Conservation (phyloP, 2,888 invertebrate species). For the Pammene fasciana region DNA sequence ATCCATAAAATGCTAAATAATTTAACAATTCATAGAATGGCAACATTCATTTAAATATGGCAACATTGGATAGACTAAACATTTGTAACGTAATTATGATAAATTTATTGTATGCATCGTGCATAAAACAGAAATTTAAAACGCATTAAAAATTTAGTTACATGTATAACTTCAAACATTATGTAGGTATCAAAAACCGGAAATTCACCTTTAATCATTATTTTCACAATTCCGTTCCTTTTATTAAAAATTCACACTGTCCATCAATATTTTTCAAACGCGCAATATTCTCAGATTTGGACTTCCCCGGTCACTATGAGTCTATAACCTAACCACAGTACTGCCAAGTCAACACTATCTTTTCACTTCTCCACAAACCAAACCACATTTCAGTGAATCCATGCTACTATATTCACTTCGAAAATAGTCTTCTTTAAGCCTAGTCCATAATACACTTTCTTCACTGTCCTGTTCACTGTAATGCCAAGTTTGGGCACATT, state of each 20-base stretch:
- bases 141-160: slow-evolving; percentile 27
- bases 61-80: slow-evolving; percentile 23
- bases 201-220: slow-evolving; percentile 7
- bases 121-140: slow-evolving; percentile 18
- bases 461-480: neutral
- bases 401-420: neutral
- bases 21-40: slow-evolving; percentile 37
- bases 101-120: slow-evolving; percentile 9
- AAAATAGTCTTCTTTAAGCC: neutral
- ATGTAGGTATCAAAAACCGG: slow-evolving; percentile 24
- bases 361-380: neutral
- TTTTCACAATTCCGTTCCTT: neutral
- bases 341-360: neutral
- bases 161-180: slow-evolving; percentile 16
- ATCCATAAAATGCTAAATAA: slow-evolving; percentile 36
- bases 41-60: slow-evolving; percentile 40
- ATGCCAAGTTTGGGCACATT: neutral
- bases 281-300: neutral
- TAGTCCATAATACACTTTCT: slow-evolving; percentile 4
- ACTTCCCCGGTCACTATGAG: neutral
- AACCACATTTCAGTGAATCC: slow-evolving; percentile 3
- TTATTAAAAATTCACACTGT: neutral
- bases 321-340: slow-evolving; percentile 3
- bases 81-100: slow-evolving; percentile 28
- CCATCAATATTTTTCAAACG: neutral